Conservation (phyloP, 2,113 vertebrate genomes). For the Eretmochelys imbricata region DNA sequence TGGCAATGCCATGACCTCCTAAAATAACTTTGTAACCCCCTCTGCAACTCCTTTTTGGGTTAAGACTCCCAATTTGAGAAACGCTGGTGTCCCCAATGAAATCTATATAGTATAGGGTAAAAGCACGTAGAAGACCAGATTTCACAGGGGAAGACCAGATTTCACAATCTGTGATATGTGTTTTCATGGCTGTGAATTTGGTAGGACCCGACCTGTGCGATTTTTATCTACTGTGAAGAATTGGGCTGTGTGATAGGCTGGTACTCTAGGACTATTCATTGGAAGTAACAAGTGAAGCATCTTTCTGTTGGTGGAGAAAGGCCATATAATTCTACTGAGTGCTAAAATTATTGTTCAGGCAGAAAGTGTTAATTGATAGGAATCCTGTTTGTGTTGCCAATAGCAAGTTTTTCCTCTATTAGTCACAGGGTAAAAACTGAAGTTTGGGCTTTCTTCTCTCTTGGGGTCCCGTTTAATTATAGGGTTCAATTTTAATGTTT, state of each 20-base stretch:
- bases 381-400: background rate
- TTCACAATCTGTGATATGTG: too few species aligned
- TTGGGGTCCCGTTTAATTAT: background rate
- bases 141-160: too few species aligned
- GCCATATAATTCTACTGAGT: background rate
- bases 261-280: background rate
- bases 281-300: background rate
- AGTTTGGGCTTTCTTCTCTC: background rate
- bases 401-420: background rate
- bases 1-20: too few species aligned
- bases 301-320: background rate
- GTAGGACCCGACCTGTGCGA: too few species aligned
- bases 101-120: too few species aligned
- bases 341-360: background rate
- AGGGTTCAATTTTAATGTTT: background rate
- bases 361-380: background rate
- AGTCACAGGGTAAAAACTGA: background rate
- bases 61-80: too few species aligned
- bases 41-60: too few species aligned
- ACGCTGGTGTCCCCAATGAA: too few species aligned
- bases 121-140: too few species aligned
- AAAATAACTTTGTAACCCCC: too few species aligned
- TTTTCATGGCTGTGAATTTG: too few species aligned
- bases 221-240: background rate
- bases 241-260: background rate